Base-by-base conservation (phyloP, 2,888 invertebrate genomes). In the Sarcophaga carnaria region DNA sequence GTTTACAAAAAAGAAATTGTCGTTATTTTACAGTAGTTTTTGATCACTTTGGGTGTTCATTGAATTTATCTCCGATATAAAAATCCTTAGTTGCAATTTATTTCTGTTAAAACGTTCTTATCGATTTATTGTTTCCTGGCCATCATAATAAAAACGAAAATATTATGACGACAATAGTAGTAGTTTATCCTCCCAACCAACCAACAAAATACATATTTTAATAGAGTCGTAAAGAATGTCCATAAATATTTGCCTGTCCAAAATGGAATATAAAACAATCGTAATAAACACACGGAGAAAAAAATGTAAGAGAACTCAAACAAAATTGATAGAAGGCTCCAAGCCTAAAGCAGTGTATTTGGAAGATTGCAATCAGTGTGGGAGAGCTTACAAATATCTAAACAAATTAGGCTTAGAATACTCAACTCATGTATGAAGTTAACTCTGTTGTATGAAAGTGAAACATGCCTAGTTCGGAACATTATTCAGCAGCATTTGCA, bases 191-290 rank as follows among this genome's bases (percentile, higher is more conserved):
- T 37, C 2, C 0, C 37, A 37, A 27, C 6, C 37, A 0, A 37
- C 6, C 37, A 37, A 37, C 37, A 47, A 47, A 20, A 69, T 20
- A 47, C 22, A 64, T 25, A 47, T 69, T 25, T 47, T 69, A 47
- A 69, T 69, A 45, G 12, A 49, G 20, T 49, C 69, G 20, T 69
- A 69, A 69, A 69, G 45, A 69, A 49, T 69, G 47, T 45, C 20
- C 22, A 22, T 69, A 69, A 69, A 69, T 69, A 69, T 69, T 37
- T 69, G 69, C 12, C 47, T 49, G 20, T 69, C 47, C 69, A 69
- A 45, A 54, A 69, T 45, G 47, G 45, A 49, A 69, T 47, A 47
- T 47, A 69, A 69, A 47, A 69, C 47, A 69, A 69, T 69, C 14
- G 17, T 22, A 69, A 69, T 45, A n/a, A 67, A 37, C 37, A 37